Percentiles rank a stretch among this genome's conserved stretches.
phyloP scores from a whole-genome alignment of 2,797 vertebrate genomes.

The Graptemys geographica region DNA sequence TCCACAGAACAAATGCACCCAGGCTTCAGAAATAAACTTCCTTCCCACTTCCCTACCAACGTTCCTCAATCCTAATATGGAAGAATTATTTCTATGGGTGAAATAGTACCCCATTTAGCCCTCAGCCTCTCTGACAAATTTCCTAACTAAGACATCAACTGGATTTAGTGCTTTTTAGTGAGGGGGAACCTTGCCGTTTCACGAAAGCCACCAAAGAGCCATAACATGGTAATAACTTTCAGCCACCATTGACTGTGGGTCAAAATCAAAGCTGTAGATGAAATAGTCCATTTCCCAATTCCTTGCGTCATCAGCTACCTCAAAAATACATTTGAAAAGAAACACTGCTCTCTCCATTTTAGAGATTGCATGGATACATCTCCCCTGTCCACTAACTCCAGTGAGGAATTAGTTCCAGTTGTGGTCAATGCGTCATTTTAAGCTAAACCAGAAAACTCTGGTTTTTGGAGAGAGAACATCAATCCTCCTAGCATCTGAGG shows the following conservation, averaged over 20 bases:
- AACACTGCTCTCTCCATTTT: background rate
- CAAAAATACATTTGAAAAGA: background rate
- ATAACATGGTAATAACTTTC: background rate
- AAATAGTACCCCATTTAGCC: background rate
- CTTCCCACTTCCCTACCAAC: background rate
- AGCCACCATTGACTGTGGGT: background rate
- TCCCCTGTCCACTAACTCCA: slow-evolving; percentile 1
- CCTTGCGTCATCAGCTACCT: background rate
- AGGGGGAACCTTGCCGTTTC: background rate
- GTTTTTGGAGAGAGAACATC: background rate
- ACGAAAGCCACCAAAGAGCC: background rate
- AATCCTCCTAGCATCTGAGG: background rate
- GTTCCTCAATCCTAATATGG: background rate
- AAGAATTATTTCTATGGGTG: background rate
- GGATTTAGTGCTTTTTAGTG: background rate
- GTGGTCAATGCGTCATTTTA: background rate
- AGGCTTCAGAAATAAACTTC: background rate
- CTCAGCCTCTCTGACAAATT: background rate
- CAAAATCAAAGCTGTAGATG: background rate
- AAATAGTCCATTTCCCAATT: background rate
- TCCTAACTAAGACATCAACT: background rate
- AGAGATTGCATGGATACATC: background rate
- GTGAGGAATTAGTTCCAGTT: background rate
- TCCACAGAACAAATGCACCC: background rate
- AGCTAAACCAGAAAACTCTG: slow-evolving; percentile 15